A percentile compares a stretch with the other conserved stretches of the same genome.
phyloP scores from a whole-genome alignment of 2,888 invertebrate species.

The Ormyrus rosae region DNA sequence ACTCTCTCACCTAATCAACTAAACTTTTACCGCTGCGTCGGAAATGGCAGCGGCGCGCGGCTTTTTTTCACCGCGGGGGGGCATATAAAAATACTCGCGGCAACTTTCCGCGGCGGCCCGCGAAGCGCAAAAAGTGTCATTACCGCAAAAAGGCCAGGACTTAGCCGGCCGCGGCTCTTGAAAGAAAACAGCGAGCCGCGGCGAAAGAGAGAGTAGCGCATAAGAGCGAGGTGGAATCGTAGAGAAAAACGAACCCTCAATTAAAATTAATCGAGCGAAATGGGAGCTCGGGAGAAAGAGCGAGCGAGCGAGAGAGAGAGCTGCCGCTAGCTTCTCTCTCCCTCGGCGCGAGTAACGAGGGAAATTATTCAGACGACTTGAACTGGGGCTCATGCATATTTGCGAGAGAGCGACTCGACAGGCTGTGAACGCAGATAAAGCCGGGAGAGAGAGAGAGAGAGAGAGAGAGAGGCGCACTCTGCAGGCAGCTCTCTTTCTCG shows the following conservation, averaged over 20 bases:
- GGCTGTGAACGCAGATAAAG: constrained; percentile 49
- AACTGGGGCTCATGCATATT: constrained; percentile 45
- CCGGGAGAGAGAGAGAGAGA: background rate
- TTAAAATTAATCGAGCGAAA: constrained; percentile 50
- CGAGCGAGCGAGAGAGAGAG: background rate
- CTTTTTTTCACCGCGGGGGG: too few relatives aligned
- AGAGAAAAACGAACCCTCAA: constrained; percentile 14
- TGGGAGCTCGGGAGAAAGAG: background rate
- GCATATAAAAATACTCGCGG: too few relatives aligned
- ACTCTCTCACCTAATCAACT: too few relatives aligned
- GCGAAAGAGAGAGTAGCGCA: background rate
- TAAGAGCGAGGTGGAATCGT: too few relatives aligned
- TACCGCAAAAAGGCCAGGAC: too few relatives aligned
- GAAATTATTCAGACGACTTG: constrained; percentile 49
- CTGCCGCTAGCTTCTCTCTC: background rate
- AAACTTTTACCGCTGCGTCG: too few relatives aligned
- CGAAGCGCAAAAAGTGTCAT: too few relatives aligned
- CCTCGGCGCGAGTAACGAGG: constrained; percentile 22
- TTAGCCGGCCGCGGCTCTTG: too few relatives aligned
- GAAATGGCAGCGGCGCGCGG: too few relatives aligned
- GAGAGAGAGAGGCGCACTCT: too few relatives aligned
- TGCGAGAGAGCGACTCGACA: constrained; percentile 35
- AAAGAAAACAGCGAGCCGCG: too few relatives aligned
- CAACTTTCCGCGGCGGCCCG: too few relatives aligned
- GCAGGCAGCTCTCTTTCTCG: background rate